A percentile compares a stretch with the other conserved stretches of the same genome.
phyloP scores from a whole-genome alignment of 1,140 invertebrate species.

The Acromyrmex charruanus region DNA sequence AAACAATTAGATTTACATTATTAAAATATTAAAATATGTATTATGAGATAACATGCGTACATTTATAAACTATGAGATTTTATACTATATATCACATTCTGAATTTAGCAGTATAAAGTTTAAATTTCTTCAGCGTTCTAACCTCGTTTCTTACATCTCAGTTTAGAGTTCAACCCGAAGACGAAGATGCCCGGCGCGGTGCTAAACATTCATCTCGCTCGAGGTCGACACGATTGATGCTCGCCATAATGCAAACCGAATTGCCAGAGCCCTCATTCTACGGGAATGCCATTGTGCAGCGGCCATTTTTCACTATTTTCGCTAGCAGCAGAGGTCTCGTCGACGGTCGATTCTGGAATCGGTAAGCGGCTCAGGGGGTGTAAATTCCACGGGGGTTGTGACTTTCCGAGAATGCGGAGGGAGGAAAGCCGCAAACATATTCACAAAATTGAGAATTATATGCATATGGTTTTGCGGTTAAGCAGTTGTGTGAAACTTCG shows the following conservation, averaged over 20 bases:
- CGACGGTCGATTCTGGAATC: conserved; percentile 66
- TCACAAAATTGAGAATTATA: conserved; percentile 60
- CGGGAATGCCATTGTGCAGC: conserved; percentile 49
- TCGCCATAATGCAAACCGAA: conserved; percentile 78
- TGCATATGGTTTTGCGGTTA: conserved; percentile 33
- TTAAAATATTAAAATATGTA: background rate
- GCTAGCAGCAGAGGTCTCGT: conserved; percentile 11
- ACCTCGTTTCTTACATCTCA: conserved; percentile 43
- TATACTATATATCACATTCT: background rate
- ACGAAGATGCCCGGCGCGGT: conserved; percentile 63
- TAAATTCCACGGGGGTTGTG: conserved; percentile 66
- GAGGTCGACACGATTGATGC: conserved; percentile 71
- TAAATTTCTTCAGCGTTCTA: conserved; percentile 38
- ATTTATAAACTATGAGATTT: background rate
- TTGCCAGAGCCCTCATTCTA: conserved; percentile 65
- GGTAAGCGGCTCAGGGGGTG: conserved; percentile 61
- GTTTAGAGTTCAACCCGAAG: conserved; percentile 36
- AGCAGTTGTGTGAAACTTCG: conserved; percentile 29
- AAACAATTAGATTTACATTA: background rate
- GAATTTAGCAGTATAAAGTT: conserved; percentile 15
- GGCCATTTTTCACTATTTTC: conserved; percentile 72
- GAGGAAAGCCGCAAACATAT: conserved; percentile 39
- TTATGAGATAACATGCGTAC: background rate
- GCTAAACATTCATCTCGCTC: conserved; percentile 75
- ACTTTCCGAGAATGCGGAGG: conserved; percentile 21